These are phyloP conservation scores for Octodon degus DNA, from an alignment of 2,113 vertebrate genomes.

Conservation along the genomic window DNA sequence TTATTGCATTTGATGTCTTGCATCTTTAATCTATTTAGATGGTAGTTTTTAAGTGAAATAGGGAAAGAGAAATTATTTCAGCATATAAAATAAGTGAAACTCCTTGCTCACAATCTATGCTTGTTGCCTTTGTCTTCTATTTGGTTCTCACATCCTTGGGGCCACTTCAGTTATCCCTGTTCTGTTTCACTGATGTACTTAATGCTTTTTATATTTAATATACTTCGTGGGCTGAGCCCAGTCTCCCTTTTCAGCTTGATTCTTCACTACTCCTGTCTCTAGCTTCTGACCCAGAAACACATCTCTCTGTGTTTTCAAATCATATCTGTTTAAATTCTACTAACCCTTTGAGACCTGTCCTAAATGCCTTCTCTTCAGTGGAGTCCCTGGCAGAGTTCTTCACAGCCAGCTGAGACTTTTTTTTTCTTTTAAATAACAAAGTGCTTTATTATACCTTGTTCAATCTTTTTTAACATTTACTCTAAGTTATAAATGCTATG, in stretches of 20 bases:
- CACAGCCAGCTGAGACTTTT: not conserved
- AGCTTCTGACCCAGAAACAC: conserved; percentile 57
- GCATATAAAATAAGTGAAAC: not conserved
- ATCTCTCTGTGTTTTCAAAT: conserved; percentile 38
- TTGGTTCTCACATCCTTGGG: not conserved
- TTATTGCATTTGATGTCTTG: not conserved
- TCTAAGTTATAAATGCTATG: not conserved
- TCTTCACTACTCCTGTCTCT: not conserved
- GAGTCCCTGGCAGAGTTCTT: not conserved
- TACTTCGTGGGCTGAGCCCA: not conserved
- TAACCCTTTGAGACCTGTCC: conserved; percentile 4
- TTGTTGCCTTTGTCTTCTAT: not conserved
- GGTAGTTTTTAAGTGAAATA: not conserved
- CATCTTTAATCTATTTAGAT: not conserved
- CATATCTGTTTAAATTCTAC: conserved; percentile 52
- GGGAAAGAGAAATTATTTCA: not conserved
- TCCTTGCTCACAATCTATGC: not conserved
- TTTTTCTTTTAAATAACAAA: conserved; percentile 17
- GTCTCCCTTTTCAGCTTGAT: not conserved
- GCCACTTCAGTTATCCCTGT: not conserved
- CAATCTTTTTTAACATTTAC: not conserved
- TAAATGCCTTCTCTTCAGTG: not conserved
- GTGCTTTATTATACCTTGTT: not conserved
- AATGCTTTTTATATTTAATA: conserved; percentile 28
- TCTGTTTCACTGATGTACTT: conserved; percentile 27